A percentile compares a stretch with the other conserved stretches of the same genome.
phyloP scores from a whole-genome alignment of 2,797 vertebrate species.

The Chelidonichthys spinosus region DNA sequence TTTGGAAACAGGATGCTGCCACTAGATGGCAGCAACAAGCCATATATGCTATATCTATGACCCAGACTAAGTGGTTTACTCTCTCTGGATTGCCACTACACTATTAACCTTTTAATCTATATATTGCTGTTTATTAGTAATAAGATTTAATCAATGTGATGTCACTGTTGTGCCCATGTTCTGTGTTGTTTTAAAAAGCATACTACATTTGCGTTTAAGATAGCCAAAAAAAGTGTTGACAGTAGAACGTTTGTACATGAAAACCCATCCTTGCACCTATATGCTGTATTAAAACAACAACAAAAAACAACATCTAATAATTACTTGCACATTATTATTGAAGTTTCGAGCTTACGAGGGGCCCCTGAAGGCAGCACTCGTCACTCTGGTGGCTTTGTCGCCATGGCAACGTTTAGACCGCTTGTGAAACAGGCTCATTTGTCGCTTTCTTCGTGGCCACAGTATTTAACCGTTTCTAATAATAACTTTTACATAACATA shows the following conservation, averaged over 20 bases:
- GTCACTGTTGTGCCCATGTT: no score
- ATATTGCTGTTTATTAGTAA: neutral
- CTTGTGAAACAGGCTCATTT: fast-evolving
- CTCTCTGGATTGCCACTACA: neutral
- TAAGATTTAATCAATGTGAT: neutral
- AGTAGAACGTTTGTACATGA: neutral
- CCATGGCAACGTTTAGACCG: constrained; percentile 52
- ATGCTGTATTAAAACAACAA: neutral
- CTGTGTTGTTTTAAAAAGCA: neutral
- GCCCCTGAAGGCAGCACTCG: constrained; percentile 33
- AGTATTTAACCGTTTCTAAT: neutral
- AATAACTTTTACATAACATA: neutral
- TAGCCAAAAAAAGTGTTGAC: neutral
- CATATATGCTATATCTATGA: neutral
- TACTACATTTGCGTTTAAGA: neutral
- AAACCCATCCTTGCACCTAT: neutral
- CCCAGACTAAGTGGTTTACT: neutral
- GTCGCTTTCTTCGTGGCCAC: fast-evolving
- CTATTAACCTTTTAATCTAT: neutral
- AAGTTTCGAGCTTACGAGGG: neutral
- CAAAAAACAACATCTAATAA: neutral
- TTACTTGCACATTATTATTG: neutral
- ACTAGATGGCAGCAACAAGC: constrained; percentile 55
- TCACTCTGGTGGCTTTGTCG: constrained; percentile 7
- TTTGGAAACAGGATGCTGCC: constrained; percentile 2